These are phyloP conservation scores for Rhodinocichla rosea DNA, from an alignment of 2,113 vertebrate species.

Conservation along the genomic window DNA sequence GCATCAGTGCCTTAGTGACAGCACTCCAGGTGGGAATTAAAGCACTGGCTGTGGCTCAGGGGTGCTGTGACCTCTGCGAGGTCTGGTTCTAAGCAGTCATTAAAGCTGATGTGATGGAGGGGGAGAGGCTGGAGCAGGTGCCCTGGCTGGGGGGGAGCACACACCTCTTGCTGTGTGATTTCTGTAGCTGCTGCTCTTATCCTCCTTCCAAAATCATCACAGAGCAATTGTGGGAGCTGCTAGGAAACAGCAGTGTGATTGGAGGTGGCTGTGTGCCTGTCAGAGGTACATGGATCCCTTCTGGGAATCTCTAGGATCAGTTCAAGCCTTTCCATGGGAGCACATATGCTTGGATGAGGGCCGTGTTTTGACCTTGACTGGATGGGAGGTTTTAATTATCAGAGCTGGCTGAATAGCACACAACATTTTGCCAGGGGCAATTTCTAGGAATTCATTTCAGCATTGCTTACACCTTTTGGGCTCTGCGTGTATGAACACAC, in stretches of 20 bases:
- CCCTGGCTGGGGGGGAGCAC: neutral
- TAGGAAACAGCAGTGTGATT: neutral
- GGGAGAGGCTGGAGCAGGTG: neutral
- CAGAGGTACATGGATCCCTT: neutral
- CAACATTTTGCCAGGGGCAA: neutral
- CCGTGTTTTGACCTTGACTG: conserved; percentile 8
- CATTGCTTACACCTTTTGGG: neutral
- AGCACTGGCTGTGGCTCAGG: neutral
- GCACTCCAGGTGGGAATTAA: neutral
- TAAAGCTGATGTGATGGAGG: neutral
- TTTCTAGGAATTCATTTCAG: conserved; percentile 38
- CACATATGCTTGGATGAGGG: neutral
- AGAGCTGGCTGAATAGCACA: neutral
- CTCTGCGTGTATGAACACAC: neutral
- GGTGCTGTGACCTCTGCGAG: neutral
- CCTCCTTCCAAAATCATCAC: neutral
- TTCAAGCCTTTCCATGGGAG: neutral
- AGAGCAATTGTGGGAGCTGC: neutral
- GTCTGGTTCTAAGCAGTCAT: neutral
- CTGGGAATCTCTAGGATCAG: neutral
- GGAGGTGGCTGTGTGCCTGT: neutral
- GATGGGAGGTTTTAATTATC: conserved; percentile 21
- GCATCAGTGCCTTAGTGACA: neutral
- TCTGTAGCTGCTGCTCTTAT: rapidly evolving
- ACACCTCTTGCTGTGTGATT: neutral